phyloP scores from a whole-genome alignment of 2,113 vertebrate species.

The Nerophis ophidion region DNA sequence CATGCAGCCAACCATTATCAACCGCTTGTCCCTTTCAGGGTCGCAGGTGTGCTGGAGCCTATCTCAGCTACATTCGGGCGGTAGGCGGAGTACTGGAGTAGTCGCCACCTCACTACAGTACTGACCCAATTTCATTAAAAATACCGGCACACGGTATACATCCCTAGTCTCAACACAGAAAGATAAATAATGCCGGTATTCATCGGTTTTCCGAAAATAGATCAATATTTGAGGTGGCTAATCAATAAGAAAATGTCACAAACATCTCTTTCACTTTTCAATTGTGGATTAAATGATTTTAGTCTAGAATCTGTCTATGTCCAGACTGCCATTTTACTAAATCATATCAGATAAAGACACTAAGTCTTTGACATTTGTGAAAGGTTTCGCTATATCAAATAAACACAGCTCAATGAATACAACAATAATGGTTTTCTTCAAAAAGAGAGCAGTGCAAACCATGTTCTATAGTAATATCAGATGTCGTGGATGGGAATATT shows the following conservation, averaged over 20 bases:
- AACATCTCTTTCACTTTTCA: constrained; percentile 52
- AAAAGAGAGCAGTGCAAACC: neutral
- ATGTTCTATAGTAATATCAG: neutral
- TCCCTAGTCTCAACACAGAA: neutral
- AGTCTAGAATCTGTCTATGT: constrained; percentile 40
- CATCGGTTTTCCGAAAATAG: constrained; percentile 39
- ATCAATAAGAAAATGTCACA: constrained; percentile 59
- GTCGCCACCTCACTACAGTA: no score
- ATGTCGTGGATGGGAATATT: constrained; percentile 28
- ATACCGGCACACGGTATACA: no score
- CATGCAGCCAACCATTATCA: no score
- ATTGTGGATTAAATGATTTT: constrained; percentile 32
- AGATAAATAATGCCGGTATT: constrained; percentile 57
- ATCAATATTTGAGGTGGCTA: constrained; percentile 51
- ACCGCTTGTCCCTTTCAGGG: no score
- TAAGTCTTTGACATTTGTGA: neutral
- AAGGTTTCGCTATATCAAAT: neutral
- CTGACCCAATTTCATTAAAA: no score
- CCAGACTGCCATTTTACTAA: constrained; percentile 3
- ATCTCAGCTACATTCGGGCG: no score
- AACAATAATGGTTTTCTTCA: neutral
- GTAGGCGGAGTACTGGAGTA: no score
- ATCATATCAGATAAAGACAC: neutral
- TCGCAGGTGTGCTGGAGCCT: no score
- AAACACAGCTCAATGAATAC: neutral